Base-by-base conservation (phyloP, 2,113 vertebrate species). In the Macaca mulatta region DNA sequence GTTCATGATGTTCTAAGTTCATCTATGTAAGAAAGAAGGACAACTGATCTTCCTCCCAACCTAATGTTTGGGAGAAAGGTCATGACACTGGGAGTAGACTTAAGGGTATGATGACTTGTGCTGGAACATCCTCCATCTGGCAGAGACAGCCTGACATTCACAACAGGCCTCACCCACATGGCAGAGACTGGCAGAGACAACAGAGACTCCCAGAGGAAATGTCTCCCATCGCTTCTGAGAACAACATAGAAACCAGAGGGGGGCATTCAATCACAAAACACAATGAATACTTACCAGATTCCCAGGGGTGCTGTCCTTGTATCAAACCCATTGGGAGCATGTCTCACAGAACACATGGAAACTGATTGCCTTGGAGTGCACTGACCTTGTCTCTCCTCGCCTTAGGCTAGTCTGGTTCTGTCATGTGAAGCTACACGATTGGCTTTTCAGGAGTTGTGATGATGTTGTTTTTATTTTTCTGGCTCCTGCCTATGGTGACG, bases 1-100 rank as follows among this genome's bases (percentile, higher is more conserved):
- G 80, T 84, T 96, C n/a, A 87, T 90, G n/a, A 74, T 93, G 16
- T 82, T 85, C 64, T 92, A 67, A 87, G 87, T 94, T 95, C 91
- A 96, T 14, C 18, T 70, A 77, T 55, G 3, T 85, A 81, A 94
- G 67, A 77, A 57, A 80, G 69, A 85, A 83, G 35, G 48, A 96
- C 1, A 82, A 16, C 12, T 55, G 50, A 61, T 67, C 82, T 85
- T 59, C 40, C 50, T 18, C 40, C 77, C 93, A 95, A 52, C 6
- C 8, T 96, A 77, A 81, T 69, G 45, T 69, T 83, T 89, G 64
- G 32, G 40, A 87, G 64, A 78, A 96, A 94, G 52, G 35, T 45
- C 50, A 75, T 22, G 57, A 92, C 9, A 3, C 4, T 52, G 77
- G 22, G 13, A 89, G 43, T 92, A 64, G 79, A 81, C 69, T 69